These are phyloP conservation scores for Coregonus ussuriensis DNA, from an alignment of 2,797 vertebrate genomes.

Conservation along the genomic window DNA sequence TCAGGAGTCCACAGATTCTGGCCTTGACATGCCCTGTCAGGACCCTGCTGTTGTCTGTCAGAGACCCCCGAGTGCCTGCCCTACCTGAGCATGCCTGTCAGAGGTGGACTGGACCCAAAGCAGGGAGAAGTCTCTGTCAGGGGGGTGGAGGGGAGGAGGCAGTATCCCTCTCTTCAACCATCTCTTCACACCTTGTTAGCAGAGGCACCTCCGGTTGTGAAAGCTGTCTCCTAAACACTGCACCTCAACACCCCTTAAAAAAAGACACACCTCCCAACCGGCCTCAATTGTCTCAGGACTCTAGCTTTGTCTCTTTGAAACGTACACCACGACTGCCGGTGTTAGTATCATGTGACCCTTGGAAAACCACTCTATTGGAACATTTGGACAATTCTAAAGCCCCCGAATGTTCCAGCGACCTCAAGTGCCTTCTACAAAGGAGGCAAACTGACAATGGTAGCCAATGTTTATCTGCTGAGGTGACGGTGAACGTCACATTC, in stretches of 20 bases:
- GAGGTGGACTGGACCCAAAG: conserved; percentile 17
- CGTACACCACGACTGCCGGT: conserved; percentile 7
- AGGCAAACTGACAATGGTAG: conserved; percentile 24
- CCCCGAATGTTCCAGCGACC: conserved; percentile 39
- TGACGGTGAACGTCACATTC: background rate
- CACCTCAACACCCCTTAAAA: conserved; percentile 26
- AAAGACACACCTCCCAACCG: conserved; percentile 18
- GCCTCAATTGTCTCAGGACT: conserved; percentile 15
- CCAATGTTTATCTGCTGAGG: conserved; percentile 1
- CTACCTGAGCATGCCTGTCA: conserved; percentile 26
- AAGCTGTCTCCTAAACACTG: conserved; percentile 1
- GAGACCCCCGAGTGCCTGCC: conserved; percentile 40
- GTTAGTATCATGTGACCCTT: background rate
- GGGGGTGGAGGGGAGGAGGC: conserved; percentile 22
- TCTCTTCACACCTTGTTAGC: conserved; percentile 13
- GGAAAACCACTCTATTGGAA: conserved; percentile 23
- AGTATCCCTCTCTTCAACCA: background rate
- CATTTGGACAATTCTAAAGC: conserved; percentile 20
- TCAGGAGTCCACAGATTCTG: conserved; percentile 55
- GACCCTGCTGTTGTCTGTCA: conserved; percentile 32
- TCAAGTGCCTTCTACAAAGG: conserved; percentile 32
- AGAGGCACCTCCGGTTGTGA: background rate
- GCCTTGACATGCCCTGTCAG: conserved; percentile 47
- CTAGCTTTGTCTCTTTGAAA: conserved; percentile 18
- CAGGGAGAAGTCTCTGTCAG: conserved; percentile 17